Evolutionary conservation across 1,140 invertebrate species (phyloP).

Genomic region (Leptopilina clavipes): DNA sequence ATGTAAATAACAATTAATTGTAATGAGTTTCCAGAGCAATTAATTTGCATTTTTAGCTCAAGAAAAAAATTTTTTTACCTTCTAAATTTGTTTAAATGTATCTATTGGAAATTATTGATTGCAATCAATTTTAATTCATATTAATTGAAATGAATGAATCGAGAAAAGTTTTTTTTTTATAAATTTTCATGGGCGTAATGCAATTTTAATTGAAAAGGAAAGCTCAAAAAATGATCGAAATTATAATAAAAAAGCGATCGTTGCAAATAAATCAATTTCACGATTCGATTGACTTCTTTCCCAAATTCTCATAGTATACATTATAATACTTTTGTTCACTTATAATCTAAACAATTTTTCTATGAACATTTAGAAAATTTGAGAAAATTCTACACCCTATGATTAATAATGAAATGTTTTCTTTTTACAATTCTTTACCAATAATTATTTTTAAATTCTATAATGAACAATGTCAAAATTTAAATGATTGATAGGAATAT

Average conservation of each 20-base stretch:
- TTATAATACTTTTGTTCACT: background rate
- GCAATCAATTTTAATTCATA: no score
- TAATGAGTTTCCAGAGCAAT: background rate
- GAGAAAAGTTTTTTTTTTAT: no score
- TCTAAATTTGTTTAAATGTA: no score
- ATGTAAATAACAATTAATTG: constrained; percentile 19
- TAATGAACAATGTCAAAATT: background rate
- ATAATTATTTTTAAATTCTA: background rate
- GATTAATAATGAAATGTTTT: no score
- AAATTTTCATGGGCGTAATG: no score
- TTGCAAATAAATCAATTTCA: constrained; percentile 23
- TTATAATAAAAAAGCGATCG: constrained; percentile 9
- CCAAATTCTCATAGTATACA: background rate
- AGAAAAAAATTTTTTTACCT: no score
- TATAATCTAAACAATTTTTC: background rate
- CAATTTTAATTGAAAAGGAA: background rate
- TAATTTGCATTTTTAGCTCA: no score
- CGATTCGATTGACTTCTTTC: background rate
- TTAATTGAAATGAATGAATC: no score
- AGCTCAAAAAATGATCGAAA: background rate
- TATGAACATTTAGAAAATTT: background rate
- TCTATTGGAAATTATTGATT: no score
- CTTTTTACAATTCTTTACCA: constrained; percentile 1
- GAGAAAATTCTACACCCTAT: background rate
- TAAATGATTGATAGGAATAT: background rate